These are phyloP conservation scores for Cephalophus harveyi DNA, from an alignment of 2,113 vertebrate genomes.

Conservation along the genomic window DNA sequence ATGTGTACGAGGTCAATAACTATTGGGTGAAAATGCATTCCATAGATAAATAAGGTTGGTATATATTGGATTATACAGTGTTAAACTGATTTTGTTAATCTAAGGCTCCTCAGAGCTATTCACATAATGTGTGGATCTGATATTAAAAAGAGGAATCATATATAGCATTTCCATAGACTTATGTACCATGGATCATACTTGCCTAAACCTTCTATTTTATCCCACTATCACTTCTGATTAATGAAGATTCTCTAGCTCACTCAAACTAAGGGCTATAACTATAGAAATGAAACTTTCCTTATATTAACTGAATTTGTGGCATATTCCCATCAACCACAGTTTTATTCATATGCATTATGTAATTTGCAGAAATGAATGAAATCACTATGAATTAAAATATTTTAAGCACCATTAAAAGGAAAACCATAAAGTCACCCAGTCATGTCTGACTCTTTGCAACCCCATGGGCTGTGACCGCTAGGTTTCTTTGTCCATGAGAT, in stretches of 20 bases:
- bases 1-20: not conserved
- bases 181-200: not conserved
- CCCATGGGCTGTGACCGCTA: accelerated
- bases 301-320: not conserved
- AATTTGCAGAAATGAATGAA: not conserved
- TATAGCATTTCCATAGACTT: not conserved
- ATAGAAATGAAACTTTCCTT: not conserved
- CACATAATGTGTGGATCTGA: not conserved
- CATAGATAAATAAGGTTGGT: not conserved
- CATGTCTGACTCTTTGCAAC: not conserved
- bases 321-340: not conserved
- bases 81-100: not conserved
- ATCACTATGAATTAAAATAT: not conserved
- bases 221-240: not conserved
- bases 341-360: not conserved
- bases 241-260: not conserved
- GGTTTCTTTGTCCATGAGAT: not conserved
- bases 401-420: not conserved
- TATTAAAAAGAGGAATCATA: not conserved
- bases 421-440: not conserved
- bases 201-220: not conserved
- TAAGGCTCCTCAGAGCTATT: not conserved
- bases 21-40: not conserved
- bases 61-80: not conserved
- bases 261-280: not conserved